Percentiles rank a stretch among this genome's conserved stretches.
These are phyloP conservation scores for Chironomus riparius DNA, from an alignment of 2,888 invertebrate species.

Conservation along the genomic window DNA sequence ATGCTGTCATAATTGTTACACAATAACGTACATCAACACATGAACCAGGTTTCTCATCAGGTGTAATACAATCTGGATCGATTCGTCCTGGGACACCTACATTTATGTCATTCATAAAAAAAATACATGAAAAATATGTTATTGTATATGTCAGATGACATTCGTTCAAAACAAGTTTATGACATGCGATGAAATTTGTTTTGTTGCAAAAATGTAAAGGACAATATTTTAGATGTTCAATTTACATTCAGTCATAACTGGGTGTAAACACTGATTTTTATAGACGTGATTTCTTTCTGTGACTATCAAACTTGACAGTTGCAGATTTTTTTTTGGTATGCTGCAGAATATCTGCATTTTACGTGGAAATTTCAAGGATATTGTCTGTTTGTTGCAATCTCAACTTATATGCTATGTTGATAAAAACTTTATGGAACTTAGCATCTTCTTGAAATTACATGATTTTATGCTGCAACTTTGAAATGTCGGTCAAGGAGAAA, in stretches of 20 bases:
- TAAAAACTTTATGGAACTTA: too few species aligned
- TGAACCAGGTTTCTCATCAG: constrained; percentile 3
- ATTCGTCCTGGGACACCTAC: background rate
- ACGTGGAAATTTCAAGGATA: background rate
- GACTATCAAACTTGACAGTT: too few species aligned
- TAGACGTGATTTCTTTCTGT: too few species aligned
- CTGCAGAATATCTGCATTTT: too few species aligned
- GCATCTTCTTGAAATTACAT: too few species aligned
- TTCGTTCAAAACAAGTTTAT: background rate
- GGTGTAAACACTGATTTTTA: background rate
- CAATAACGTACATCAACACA: constrained; percentile 17
- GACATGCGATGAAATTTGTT: background rate
- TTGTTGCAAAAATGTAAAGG: background rate
- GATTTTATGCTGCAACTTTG: too few species aligned
- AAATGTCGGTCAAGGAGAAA: too few species aligned
- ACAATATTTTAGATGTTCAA: too few species aligned
- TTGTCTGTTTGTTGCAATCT: too few species aligned
- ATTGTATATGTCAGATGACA: background rate
- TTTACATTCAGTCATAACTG: background rate
- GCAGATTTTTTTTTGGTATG: too few species aligned
- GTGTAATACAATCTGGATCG: constrained; percentile 23
- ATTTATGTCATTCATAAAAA: background rate
- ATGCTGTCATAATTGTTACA: constrained; percentile 15
- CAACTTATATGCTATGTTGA: too few species aligned
- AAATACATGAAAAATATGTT: background rate